Evolutionary conservation across 2,888 invertebrate genomes (phyloP).

Genomic region (Cheilosia impressa): DNA sequence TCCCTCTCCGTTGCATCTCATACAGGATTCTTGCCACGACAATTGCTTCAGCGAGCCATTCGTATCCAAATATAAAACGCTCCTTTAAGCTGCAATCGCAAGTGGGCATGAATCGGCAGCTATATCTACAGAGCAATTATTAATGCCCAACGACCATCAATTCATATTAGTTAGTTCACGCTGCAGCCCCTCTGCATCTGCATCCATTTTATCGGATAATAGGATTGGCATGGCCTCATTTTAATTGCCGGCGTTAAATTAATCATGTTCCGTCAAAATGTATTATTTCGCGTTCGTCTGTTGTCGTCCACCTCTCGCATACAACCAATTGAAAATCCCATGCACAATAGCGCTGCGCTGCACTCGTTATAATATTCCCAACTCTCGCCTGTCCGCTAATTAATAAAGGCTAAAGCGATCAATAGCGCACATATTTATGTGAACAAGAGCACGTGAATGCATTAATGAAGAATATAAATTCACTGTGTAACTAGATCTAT

Average conservation of each 20-base stretch:
- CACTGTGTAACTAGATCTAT: slow-evolving; percentile 54
- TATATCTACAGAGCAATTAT: neutral
- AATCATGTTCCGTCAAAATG: slow-evolving; percentile 72
- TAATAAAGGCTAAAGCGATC: slow-evolving; percentile 73
- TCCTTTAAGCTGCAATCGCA: neutral
- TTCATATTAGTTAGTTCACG: slow-evolving; percentile 42
- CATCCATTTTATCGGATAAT: slow-evolving; percentile 62
- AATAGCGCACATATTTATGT: slow-evolving; percentile 36
- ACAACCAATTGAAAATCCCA: slow-evolving; percentile 22
- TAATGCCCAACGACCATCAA: slow-evolving; percentile 45
- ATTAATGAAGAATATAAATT: slow-evolving; percentile 49
- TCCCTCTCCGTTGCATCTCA: no score
- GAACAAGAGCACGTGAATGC: slow-evolving; percentile 26
- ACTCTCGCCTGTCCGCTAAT: slow-evolving; percentile 68
- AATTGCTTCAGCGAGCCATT: neutral
- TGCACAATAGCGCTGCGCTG: slow-evolving; percentile 43
- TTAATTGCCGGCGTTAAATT: slow-evolving; percentile 72
- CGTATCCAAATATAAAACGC: neutral
- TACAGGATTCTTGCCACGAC: no score
- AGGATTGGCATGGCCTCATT: slow-evolving; percentile 69
- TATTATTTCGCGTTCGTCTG: slow-evolving; percentile 53
- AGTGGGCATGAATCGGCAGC: neutral
- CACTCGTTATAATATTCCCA: slow-evolving; percentile 61
- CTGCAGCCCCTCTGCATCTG: slow-evolving; percentile 1
- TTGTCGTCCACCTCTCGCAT: slow-evolving; percentile 24